Conservation (phyloP, 2,888 invertebrate species). For the Drosophila nr. fundita region DNA sequence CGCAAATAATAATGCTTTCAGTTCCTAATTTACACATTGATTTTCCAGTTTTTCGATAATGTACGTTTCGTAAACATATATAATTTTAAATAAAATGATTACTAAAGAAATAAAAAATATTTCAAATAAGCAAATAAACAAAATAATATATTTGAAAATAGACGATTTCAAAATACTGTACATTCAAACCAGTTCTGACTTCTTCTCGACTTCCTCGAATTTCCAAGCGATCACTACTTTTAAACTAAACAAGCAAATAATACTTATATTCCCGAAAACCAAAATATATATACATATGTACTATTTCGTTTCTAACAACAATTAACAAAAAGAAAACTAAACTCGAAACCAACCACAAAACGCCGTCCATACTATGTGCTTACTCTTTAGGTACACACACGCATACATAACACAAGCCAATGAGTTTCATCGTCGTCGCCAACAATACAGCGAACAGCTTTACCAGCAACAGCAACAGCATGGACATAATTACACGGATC, state of each 20-base stretch:
- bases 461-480: constrained; percentile 67
- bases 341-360: constrained; percentile 15
- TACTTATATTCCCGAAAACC: neutral
- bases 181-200: neutral
- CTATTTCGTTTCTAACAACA: constrained; percentile 49
- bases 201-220: neutral
- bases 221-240: constrained; percentile 8
- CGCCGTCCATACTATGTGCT: constrained; percentile 59
- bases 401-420: constrained; percentile 84
- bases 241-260: constrained; percentile 3
- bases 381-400: constrained; percentile 83
- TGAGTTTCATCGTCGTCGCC: constrained; percentile 84
- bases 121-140: neutral
- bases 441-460: constrained; percentile 74
- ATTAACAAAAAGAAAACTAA: constrained; percentile 3
- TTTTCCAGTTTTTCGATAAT: neutral
- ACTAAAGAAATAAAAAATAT: neutral
- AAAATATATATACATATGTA: neutral
- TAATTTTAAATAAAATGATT: neutral
- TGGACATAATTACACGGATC: constrained; percentile 46
- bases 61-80: neutral
- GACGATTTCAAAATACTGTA: neutral
- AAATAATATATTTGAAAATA: neutral
- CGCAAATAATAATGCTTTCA: neutral
- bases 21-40: neutral